Evolutionary conservation across 2,888 invertebrate genomes (phyloP), one percentile per base, ranked within the genome.

Genomic region (Gymnosoma rotundatum): DNA sequence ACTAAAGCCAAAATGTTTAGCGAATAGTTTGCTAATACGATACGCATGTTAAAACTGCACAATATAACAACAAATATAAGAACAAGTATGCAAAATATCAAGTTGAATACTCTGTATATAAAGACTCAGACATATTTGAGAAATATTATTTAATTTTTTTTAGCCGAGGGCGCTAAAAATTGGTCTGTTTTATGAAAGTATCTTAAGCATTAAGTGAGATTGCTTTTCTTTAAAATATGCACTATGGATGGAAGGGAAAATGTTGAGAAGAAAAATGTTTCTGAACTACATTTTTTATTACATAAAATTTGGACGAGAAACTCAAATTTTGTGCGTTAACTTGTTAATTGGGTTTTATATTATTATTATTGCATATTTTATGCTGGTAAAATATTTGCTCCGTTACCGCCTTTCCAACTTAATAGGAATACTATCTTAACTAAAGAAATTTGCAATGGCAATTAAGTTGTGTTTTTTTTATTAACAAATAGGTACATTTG

Each of bases 81-180:
- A 32, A 48, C 20, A 69, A 76, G 58, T 81, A 78, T 76, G 76
- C 76, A 78, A 73, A 80, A 80, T 80, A 80, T 80, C 16, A 32
- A 56, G 69, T 54, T 54, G 56, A 60, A 73, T 21, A 63, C 38
- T 32, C 9, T 58, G 20, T 61, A 2, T 56, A 14, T 56, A 32
- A 38, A 54, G 14, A 8, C 38, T 70, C 20, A 54, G 32, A 66
- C 16, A 52, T 64, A 58, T 75, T 50, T 38, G 54, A 60, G 64
- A 84, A 84, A 64, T 74, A 86, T 87, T 64, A 42, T 74, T 70
- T 69, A 1, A 45, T 6, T 9, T 52, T n/a, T 82, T 88, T 86
- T 83, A 87, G 89, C 90, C 89, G 87, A 88, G 88, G 90, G 89
- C 90, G 89, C 89, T 89, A 89, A 88, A 89, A 89, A 89, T 89